A percentile compares a stretch with the other conserved stretches of the same genome.
Evolutionary conservation across 1,140 invertebrate genomes (phyloP).

Genomic region (Hirudo medicinalis): DNA sequence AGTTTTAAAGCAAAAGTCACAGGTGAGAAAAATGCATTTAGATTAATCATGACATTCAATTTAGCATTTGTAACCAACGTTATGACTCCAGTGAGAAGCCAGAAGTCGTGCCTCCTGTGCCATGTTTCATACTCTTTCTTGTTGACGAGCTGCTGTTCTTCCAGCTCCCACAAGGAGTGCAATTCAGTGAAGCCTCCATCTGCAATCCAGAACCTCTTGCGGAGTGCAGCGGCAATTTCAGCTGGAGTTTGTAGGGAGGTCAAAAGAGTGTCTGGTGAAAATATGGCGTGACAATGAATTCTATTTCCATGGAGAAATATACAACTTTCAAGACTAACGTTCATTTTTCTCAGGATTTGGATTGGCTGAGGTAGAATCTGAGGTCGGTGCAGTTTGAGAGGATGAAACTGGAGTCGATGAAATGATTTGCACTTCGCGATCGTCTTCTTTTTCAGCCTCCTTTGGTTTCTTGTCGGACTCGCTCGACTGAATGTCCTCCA

Average conservation of each 20-base stretch:
- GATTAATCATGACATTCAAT: neutral
- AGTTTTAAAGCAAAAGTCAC: neutral
- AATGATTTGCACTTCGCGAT: conserved; percentile 57
- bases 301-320: too few species aligned
- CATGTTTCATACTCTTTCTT: conserved; percentile 42
- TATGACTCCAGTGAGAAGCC: conserved; percentile 94
- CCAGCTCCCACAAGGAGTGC: conserved; percentile 94
- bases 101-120: conserved; percentile 80
- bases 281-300: too few species aligned
- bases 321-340: too few species aligned
- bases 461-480: too few species aligned
- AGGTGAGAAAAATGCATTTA: neutral
- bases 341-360: neutral
- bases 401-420: neutral
- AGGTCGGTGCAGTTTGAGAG: neutral
- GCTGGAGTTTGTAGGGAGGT: conserved; percentile 16
- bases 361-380: neutral
- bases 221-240: conserved; percentile 34
- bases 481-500: neutral
- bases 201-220: conserved; percentile 99
- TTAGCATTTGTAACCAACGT: conserved; percentile 35
- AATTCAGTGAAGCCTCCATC: conserved; percentile 99
- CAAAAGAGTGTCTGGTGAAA: neutral
- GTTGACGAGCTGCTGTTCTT: conserved; percentile 82
- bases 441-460: conserved; percentile 18